Evolutionary conservation across 1,140 invertebrate species (phyloP).

Genomic region (Himalopsyche phryganea): DNA sequence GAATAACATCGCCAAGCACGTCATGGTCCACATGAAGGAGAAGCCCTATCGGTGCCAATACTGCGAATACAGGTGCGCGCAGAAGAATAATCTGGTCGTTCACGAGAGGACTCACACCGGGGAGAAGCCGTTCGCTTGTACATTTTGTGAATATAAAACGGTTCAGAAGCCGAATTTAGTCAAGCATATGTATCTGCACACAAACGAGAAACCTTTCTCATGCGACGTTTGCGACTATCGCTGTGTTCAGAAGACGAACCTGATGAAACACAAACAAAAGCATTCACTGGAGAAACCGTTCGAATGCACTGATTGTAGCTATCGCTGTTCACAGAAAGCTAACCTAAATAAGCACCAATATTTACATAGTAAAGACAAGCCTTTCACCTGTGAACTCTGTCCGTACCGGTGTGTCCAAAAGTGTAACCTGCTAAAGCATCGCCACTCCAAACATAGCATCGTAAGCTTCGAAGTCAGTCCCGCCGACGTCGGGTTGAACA

Average conservation of each 20-base stretch:
- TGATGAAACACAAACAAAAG: slow-evolving; percentile 50
- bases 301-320: slow-evolving; percentile 38
- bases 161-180: slow-evolving; percentile 57
- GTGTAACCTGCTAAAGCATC: slow-evolving; percentile 47
- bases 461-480: no score
- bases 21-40: slow-evolving; percentile 71
- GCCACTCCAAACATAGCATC: slow-evolving; percentile 42
- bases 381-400: slow-evolving; percentile 45
- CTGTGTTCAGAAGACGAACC: slow-evolving; percentile 51
- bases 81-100: slow-evolving; percentile 54
- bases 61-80: slow-evolving; percentile 68
- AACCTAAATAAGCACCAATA: slow-evolving; percentile 43
- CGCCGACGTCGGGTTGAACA: no score
- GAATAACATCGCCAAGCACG: slow-evolving; percentile 71
- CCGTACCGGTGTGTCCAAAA: slow-evolving; percentile 47
- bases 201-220: slow-evolving; percentile 59
- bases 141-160: slow-evolving; percentile 59
- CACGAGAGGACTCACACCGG: slow-evolving; percentile 61
- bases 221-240: slow-evolving; percentile 60
- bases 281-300: slow-evolving; percentile 45
- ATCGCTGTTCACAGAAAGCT: slow-evolving; percentile 39
- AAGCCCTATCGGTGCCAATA: slow-evolving; percentile 70
- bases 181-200: slow-evolving; percentile 64
- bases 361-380: slow-evolving; percentile 40
- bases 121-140: slow-evolving; percentile 59